Evolutionary conservation across 2,113 vertebrate species (phyloP).

Genomic region (Excalfactoria chinensis): DNA sequence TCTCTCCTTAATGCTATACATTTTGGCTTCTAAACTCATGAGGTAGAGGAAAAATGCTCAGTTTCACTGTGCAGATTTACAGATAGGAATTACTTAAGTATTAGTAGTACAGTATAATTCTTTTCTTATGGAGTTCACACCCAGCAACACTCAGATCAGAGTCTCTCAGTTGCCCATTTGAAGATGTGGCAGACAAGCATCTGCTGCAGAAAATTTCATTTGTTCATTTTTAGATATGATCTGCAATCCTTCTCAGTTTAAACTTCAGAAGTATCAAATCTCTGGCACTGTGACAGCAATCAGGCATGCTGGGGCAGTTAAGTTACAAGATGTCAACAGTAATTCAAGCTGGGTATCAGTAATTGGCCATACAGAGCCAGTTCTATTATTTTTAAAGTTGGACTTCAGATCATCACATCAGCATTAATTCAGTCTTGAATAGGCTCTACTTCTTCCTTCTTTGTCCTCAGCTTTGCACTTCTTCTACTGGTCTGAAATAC

Average conservation of each 20-base stretch:
- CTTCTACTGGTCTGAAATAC: slow-evolving; percentile 8
- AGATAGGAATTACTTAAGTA: not conserved
- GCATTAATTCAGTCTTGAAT: slow-evolving; percentile 14
- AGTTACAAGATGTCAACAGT: not conserved
- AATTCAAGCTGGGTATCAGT: not conserved
- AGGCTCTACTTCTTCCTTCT: not conserved
- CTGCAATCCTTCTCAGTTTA: not conserved
- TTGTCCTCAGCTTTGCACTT: not conserved
- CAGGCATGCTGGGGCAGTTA: not conserved
- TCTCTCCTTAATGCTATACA: not conserved
- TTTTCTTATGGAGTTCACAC: not conserved
- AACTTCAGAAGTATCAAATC: slow-evolving; percentile 14
- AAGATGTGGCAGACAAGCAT: not conserved
- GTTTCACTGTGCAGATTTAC: not conserved
- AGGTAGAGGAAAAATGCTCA: not conserved
- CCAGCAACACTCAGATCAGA: not conserved
- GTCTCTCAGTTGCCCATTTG: not conserved
- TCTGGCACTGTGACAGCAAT: slow-evolving; percentile 27
- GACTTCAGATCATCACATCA: not conserved
- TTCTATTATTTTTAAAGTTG: not conserved
- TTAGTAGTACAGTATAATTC: not conserved
- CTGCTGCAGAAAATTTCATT: not conserved
- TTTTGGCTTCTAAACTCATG: not conserved
- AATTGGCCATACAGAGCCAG: not conserved
- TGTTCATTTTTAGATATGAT: slow-evolving; percentile 32